Conservation (phyloP, 92 coral and sea anemone genomes). For the Phymanthus crucifer region DNA sequence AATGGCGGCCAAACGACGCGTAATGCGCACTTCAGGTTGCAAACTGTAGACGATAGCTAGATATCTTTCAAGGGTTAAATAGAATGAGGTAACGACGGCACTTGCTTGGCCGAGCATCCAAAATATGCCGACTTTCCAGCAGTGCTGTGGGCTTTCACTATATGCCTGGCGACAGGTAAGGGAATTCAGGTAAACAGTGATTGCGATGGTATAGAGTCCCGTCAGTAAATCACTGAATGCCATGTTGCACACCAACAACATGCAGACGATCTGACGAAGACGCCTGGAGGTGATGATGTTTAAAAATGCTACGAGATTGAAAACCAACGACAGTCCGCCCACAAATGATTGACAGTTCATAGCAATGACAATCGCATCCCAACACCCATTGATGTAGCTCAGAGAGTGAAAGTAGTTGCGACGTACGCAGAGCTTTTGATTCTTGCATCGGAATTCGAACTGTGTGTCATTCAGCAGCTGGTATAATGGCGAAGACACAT, state of each 20-base stretch:
- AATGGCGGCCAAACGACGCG: constrained; percentile 6
- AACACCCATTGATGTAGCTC: neutral
- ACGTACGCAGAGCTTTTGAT: too few species aligned
- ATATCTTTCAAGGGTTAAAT: constrained; percentile 50
- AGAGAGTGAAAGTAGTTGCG: too few species aligned
- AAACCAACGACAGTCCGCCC: neutral
- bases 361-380: neutral
- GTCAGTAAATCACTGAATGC: constrained; percentile 43
- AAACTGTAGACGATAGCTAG: constrained; percentile 37
- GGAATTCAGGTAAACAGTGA: constrained; percentile 13
- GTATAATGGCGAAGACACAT: constrained; percentile 8
- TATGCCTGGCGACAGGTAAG: neutral
- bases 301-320: constrained; percentile 31
- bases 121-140: constrained; percentile 27
- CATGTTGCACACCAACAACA: constrained; percentile 42
- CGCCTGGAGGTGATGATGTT: constrained; percentile 5
- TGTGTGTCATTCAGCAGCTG: too few species aligned
- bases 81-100: constrained; percentile 28
- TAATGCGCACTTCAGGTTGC: constrained; percentile 33
- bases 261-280: constrained; percentile 30
- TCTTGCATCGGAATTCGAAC: too few species aligned
- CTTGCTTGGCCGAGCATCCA: constrained; percentile 34
- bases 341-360: neutral
- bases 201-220: constrained; percentile 27
- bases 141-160: constrained; percentile 3